Conservation (phyloP, 2,797 vertebrate species). For the Lepus townsendii region DNA sequence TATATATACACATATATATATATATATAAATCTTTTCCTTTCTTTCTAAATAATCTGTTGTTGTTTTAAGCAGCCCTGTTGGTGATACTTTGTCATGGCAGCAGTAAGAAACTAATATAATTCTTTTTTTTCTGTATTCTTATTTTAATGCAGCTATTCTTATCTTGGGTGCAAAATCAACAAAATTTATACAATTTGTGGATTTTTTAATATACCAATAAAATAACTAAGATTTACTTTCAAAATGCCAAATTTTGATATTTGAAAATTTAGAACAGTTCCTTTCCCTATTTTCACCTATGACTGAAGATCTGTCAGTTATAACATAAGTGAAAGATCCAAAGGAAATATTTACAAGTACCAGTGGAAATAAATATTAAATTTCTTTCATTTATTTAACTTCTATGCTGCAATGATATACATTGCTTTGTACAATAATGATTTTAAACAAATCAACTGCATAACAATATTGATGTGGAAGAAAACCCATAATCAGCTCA, state of each 20-base stretch:
- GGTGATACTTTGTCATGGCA: neutral
- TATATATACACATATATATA: no score
- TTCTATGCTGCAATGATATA: neutral
- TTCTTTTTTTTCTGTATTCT: neutral
- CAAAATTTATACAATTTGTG: neutral
- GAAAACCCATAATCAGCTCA: neutral
- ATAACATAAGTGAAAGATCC: slow-evolving; percentile 32
- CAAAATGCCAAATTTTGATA: slow-evolving; percentile 14
- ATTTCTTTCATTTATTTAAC: slow-evolving; percentile 20
- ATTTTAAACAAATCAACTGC: slow-evolving; percentile 54
- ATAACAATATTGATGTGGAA: slow-evolving; percentile 22
- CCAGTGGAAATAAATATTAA: slow-evolving; percentile 56
- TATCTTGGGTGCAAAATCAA: neutral
- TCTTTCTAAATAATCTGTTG: neutral
- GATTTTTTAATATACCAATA: neutral
- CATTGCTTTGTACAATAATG: neutral
- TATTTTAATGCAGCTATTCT: neutral
- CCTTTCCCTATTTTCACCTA: slow-evolving; percentile 44
- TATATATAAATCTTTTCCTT: neutral
- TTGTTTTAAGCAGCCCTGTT: neutral
- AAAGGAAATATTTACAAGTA: slow-evolving; percentile 69
- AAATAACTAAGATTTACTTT: slow-evolving; percentile 41
- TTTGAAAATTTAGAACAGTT: slow-evolving; percentile 50
- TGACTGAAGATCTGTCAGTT: slow-evolving; percentile 62
- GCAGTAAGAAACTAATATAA: neutral